Base-by-base conservation (phyloP, 2,888 invertebrate species). In the Drosophila sordidapex region DNA sequence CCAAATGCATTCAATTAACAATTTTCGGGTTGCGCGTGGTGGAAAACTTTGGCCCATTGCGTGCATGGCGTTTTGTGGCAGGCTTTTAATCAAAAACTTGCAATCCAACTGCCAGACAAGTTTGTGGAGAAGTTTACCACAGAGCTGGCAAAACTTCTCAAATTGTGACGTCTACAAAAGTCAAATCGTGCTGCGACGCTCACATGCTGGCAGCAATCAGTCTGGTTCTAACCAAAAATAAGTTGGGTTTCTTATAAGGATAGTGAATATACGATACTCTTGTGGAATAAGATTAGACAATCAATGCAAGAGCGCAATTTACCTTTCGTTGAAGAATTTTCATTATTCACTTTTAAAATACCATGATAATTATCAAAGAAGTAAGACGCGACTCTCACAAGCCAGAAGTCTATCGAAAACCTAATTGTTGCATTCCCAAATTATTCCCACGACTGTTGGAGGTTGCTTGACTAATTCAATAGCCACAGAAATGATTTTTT, bases 61-160 rank as follows among this genome's bases (percentile, higher is more conserved):
- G 86, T 86, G 63, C 78, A 68, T 74, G 73, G 69, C 82, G 71
- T 76, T 76, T 63, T 81, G 70, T 65, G 56, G 75, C 66, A 66
- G 84, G 89, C 87, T 86, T 85, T 86, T 86, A 90, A 86, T 86
- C 90, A 90, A 90, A 86, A 86, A 86, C 89, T 86, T 86, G 84
- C 82, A 76, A 59, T 46, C 81, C 79, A 86, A 81, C 79, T 87
- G 80, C 65, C 77, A 62, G 81, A 74, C 64, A 88, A 88, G 75
- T 89, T 89, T 76, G 82, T 58, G 72, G 58, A 71, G 70, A 87
- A 89, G 85, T 89, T 83, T 87, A 79, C 66, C 71, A 65, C 46
- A 76, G 69, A 51, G 48, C 49, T 62, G 68, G 71, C 56, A 76
- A 84, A 82, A 85, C 83, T 89, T 82, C 79, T 66, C 76, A 73